Evolutionary conservation across 2,888 invertebrate genomes (phyloP).

Genomic region (Drosophila borborema): DNA sequence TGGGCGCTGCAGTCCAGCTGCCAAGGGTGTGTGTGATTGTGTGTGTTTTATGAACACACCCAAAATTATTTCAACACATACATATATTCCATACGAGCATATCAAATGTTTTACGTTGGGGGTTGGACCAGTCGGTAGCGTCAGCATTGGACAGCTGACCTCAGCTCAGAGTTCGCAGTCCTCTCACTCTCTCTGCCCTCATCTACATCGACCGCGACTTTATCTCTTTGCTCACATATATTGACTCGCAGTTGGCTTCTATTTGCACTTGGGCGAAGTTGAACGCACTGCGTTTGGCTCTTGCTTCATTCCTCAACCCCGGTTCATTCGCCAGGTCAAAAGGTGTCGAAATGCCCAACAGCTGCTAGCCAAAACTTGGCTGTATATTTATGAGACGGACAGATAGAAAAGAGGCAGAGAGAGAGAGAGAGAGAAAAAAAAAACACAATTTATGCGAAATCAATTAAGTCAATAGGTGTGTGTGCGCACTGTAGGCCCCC

Average conservation of each 20-base stretch:
- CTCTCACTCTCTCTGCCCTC: conserved; percentile 2
- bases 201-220: conserved; percentile 19
- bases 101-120: conserved; percentile 59
- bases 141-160: conserved; percentile 51
- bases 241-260: conserved; percentile 47
- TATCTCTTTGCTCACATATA: conserved; percentile 47
- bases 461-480: conserved; percentile 76
- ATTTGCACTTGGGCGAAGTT: conserved; percentile 64
- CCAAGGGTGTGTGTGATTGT: conserved; percentile 16
- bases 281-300: conserved; percentile 50
- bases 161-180: conserved; percentile 32
- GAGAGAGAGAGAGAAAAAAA: background rate
- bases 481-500: conserved; percentile 27
- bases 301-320: background rate
- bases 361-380: conserved; percentile 47
- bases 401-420: background rate
- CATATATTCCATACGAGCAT: conserved; percentile 58
- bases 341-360: conserved; percentile 61
- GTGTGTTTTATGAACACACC: conserved; percentile 58
- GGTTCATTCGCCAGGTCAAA: conserved; percentile 48
- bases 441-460: conserved; percentile 63
- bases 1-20: conserved; percentile 17
- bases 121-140: conserved; percentile 49
- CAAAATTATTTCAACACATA: conserved; percentile 59
- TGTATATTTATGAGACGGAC: background rate